Conservation (phyloP, 2,797 vertebrate species). For the Uromys caudimaculatus region DNA sequence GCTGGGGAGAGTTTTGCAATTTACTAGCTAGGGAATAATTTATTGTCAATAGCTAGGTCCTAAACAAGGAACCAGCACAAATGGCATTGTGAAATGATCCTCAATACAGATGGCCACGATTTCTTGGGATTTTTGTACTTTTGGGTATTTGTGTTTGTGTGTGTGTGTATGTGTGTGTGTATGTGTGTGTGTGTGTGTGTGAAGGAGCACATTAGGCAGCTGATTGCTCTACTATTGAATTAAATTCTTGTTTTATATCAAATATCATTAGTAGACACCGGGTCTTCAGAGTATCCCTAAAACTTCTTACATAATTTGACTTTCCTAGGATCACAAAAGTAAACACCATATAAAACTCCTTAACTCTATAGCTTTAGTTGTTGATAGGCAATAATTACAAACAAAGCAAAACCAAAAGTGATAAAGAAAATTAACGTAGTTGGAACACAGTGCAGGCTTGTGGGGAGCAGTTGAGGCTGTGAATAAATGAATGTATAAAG, state of each 20-base stretch:
- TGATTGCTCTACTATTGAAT: slow-evolving; percentile 69
- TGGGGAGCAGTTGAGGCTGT: background rate
- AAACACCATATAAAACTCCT: background rate
- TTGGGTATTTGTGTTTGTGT: background rate
- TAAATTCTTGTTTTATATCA: slow-evolving; percentile 66
- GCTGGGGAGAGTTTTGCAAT: slow-evolving; percentile 67
- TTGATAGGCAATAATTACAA: slow-evolving; percentile 64
- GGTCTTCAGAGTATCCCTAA: slow-evolving; percentile 64
- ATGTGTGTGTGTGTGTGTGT: no score
- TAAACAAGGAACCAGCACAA: slow-evolving; percentile 78
- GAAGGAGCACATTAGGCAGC: background rate
- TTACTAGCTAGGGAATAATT: slow-evolving; percentile 77
- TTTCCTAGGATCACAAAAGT: slow-evolving; percentile 63
- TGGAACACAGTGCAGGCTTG: slow-evolving; percentile 13
- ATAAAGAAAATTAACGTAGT: slow-evolving; percentile 46
- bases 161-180: no score
- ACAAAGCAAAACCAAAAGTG: slow-evolving; percentile 59
- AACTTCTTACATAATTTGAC: slow-evolving; percentile 52
- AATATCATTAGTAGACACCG: slow-evolving; percentile 41
- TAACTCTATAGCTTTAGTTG: background rate
- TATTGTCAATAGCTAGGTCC: slow-evolving; percentile 55
- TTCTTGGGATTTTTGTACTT: slow-evolving; percentile 58
- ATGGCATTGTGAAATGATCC: slow-evolving; percentile 64
- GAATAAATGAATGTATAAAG: background rate
- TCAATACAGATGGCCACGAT: slow-evolving; percentile 79